phyloP scores from a whole-genome alignment of 2,888 invertebrate species.

The Andrena praecox region DNA sequence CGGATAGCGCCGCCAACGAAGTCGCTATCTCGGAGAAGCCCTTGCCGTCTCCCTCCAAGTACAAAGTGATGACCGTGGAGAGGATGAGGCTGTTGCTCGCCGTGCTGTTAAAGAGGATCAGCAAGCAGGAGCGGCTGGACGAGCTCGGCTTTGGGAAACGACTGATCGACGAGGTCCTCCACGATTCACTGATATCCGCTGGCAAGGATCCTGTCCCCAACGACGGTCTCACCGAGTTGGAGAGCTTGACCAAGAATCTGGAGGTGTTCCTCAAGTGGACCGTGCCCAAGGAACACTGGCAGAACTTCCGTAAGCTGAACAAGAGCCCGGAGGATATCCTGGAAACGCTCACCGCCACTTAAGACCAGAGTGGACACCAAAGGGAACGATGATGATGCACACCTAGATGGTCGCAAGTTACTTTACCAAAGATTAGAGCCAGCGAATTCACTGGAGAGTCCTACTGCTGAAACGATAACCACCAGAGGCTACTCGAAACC shows the following conservation, averaged over 20 bases:
- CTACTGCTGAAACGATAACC: no score
- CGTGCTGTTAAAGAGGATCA: constrained; percentile 93
- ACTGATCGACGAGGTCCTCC: constrained; percentile 92
- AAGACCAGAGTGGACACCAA: neutral
- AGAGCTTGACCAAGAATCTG: constrained; percentile 90
- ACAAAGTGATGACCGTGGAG: constrained; percentile 88
- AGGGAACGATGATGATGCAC: no score
- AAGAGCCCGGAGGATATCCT: constrained; percentile 92
- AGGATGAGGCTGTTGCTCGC: constrained; percentile 93
- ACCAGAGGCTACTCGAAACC: constrained; percentile 13
- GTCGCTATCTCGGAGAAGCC: constrained; percentile 40
- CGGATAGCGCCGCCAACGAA: constrained; percentile 31
- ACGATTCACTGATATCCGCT: constrained; percentile 91
- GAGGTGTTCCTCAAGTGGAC: constrained; percentile 93
- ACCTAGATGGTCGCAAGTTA: neutral
- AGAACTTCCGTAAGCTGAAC: constrained; percentile 90
- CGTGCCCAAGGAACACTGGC: constrained; percentile 92
- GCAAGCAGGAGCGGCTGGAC: constrained; percentile 91
- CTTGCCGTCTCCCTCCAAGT: constrained; percentile 81
- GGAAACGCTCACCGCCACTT: constrained; percentile 88
- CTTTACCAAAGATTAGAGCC: constrained; percentile 5
- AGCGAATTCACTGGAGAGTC: neutral
- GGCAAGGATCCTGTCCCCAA: constrained; percentile 89
- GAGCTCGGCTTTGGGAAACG: constrained; percentile 91
- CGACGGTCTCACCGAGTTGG: constrained; percentile 86